These are phyloP conservation scores for Lepilemur ruficaudatus DNA, from an alignment of 2,797 vertebrate genomes.

Conservation along the genomic window DNA sequence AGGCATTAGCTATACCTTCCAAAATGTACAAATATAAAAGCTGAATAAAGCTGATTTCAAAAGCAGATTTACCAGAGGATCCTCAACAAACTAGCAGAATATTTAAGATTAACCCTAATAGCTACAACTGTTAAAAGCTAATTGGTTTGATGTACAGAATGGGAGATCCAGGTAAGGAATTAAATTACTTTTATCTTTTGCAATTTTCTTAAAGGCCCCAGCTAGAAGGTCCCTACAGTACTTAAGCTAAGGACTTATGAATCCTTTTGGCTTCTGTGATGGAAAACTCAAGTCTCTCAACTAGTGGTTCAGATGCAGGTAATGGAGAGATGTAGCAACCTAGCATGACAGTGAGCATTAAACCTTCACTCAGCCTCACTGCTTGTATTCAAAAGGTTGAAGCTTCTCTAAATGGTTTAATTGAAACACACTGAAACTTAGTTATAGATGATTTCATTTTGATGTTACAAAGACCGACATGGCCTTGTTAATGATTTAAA, in stretches of 20 bases:
- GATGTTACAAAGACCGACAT: neutral
- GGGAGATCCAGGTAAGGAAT: neutral
- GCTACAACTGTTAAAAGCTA: neutral
- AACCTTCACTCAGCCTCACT: neutral
- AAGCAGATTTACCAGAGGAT: neutral
- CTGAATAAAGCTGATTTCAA: neutral
- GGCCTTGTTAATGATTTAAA: slow-evolving; percentile 34
- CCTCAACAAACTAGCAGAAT: neutral
- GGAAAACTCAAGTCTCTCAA: neutral
- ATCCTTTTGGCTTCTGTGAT: neutral
- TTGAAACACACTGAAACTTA: neutral
- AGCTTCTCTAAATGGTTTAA: slow-evolving; percentile 7
- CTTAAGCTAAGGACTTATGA: neutral
- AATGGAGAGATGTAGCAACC: neutral
- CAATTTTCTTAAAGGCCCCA: neutral
- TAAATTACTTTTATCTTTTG: slow-evolving; percentile 9
- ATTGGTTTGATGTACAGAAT: neutral
- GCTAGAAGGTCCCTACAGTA: neutral
- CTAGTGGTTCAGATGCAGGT: neutral
- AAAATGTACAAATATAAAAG: slow-evolving; percentile 30
- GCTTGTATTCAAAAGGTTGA: neutral
- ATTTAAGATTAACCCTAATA: neutral
- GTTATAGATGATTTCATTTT: neutral
- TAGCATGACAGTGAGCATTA: neutral
- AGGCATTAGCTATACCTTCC: neutral